Base-by-base conservation (phyloP, 2,888 invertebrate species). In the Melieria crassipennis region DNA sequence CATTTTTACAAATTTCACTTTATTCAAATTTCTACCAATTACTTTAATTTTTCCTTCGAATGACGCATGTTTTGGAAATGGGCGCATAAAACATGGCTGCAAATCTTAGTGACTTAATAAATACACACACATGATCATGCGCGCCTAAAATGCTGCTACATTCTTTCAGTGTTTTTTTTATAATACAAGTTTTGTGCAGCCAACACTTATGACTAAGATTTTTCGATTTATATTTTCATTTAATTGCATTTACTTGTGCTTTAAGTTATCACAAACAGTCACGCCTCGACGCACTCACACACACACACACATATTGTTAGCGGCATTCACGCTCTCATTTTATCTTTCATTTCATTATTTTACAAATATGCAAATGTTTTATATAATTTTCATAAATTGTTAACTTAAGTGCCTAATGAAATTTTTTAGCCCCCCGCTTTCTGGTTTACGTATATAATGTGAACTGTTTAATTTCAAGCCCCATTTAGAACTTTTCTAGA, bases 121-220 rank as follows among this genome's bases (percentile, higher is more conserved):
- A 30, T 58, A 66, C 47, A 66, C 48, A 66, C 30, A 58, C 11
- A 7, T 30, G 11, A 30, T 56, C 57, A 47, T 47, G 13, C 30
- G 65, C 70, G 60, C 70, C 60, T 71, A 66, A 66, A 66, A 62
- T 71, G 70, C 61, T 66, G 30, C 62, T 63, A 45, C 47, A 50
- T 30, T 56, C 4, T 55, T 47, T 52, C 13, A 5, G n/a, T 58
- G 7, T 58, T 58, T 13, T 58, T 9, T 6, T 13, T 58, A 16
- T 30, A 30, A 30, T 30, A 30, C 30, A 30, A 30, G 30, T 30
- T 30, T 30, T 30, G 30, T 30, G 30, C 30, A 30, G 30, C 30
- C 48, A 60, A 67, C 60, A 61, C 43, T 52, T 7, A 30, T 57
- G 30, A 65, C 13, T 60, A 42, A 45, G 13, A 9, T 45, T 13